These are phyloP conservation scores for Oceanodroma tethys DNA, from an alignment of 2,113 vertebrate genomes.

Conservation along the genomic window DNA sequence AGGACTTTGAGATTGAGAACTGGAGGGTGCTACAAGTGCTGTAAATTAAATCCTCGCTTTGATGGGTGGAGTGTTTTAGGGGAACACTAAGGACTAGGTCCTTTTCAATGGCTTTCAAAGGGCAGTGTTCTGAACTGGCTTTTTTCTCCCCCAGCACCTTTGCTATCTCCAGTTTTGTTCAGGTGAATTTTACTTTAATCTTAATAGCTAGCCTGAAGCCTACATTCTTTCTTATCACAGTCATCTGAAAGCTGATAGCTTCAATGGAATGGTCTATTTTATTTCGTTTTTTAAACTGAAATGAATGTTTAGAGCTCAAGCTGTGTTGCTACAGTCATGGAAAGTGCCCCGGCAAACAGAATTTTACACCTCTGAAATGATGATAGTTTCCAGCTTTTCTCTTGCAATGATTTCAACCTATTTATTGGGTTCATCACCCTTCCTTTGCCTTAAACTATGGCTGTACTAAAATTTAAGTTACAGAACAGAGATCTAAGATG, in stretches of 20 bases:
- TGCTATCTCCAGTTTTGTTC: not conserved
- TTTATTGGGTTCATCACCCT: not conserved
- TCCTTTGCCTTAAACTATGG: not conserved
- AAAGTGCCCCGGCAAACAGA: not conserved
- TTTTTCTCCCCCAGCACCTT: not conserved
- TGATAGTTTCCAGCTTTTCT: not conserved
- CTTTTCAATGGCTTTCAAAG: not conserved
- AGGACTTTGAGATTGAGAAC: not conserved
- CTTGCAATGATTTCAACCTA: not conserved
- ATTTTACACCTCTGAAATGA: not conserved
- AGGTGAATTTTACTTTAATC: conserved; percentile 19
- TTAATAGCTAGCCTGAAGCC: not conserved
- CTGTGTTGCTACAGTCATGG: not conserved
- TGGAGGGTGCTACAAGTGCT: not conserved
- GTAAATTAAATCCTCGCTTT: not conserved
- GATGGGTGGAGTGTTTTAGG: not conserved
- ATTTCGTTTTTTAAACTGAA: not conserved
- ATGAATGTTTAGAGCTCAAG: not conserved
- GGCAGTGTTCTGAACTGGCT: not conserved
- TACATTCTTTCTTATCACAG: not conserved
- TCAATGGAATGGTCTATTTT: not conserved
- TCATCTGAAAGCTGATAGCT: not conserved
- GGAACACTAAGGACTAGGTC: not conserved
- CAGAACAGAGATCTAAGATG: not conserved
- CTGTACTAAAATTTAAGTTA: not conserved